Conservation (phyloP, 35 echinoderm and acorn worm species). For the Acanthaster planci region DNA sequence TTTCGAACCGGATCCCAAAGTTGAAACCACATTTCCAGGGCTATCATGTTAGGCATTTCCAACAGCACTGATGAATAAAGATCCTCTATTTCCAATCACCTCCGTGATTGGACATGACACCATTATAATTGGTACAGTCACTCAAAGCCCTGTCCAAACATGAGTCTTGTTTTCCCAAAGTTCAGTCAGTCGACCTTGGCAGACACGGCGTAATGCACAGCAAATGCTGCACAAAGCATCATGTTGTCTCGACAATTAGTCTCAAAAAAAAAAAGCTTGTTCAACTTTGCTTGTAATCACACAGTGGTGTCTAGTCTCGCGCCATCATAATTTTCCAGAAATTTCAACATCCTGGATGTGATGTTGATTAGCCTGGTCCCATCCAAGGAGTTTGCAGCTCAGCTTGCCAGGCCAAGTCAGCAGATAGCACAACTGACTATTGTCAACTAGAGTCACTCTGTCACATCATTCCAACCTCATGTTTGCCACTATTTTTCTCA, state of each 20-base stretch:
- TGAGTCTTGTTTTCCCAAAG: slow-evolving; percentile 1
- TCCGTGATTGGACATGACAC: background rate
- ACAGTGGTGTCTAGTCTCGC: too few relatives aligned
- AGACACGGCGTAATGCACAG: background rate
- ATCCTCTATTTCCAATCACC: background rate
- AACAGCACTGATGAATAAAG: background rate
- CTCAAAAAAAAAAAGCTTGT: too few relatives aligned
- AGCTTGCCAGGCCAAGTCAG: too few relatives aligned
- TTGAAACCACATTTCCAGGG: background rate
- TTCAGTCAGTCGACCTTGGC: background rate
- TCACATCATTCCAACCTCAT: background rate
- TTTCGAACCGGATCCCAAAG: too few relatives aligned
- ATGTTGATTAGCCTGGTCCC: background rate
- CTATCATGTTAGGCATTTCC: background rate
- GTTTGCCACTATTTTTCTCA: slow-evolving; percentile 12
- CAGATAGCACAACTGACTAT: background rate
- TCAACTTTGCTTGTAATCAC: too few relatives aligned
- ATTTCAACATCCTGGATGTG: slow-evolving; percentile 24
- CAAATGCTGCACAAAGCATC: background rate
- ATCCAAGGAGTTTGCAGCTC: background rate
- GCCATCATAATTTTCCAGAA: background rate
- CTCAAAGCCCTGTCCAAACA: background rate
- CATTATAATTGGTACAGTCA: background rate
- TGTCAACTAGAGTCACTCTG: background rate
- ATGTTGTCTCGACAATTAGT: background rate